phyloP scores from a whole-genome alignment of 2,888 invertebrate genomes.

The Smittia sp. region DNA sequence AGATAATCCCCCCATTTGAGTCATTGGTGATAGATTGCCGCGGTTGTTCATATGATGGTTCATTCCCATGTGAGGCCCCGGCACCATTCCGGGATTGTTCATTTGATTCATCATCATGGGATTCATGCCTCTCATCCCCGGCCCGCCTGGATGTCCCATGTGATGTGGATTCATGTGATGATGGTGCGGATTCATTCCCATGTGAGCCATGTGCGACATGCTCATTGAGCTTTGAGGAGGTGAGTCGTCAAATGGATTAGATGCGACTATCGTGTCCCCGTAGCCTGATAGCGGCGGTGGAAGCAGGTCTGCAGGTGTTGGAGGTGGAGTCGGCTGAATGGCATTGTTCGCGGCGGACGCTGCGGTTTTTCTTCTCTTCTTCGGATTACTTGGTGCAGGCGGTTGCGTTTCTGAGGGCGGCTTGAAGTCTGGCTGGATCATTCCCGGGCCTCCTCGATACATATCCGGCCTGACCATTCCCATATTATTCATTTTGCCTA shows the following conservation, averaged over 20 bases:
- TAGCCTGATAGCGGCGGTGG: conserved; percentile 84
- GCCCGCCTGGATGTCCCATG: conserved; percentile 55
- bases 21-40: conserved; percentile 54
- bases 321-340: conserved; percentile 67
- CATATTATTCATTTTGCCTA: conserved; percentile 58
- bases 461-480: conserved; percentile 64
- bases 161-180: conserved; percentile 70
- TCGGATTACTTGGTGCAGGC: conserved; percentile 76
- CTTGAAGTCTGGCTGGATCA: conserved; percentile 71
- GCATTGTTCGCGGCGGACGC: conserved; percentile 62
- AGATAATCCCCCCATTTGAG: conserved; percentile 54
- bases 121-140: conserved; percentile 59
- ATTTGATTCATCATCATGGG: conserved; percentile 54
- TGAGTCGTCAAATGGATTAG: conserved; percentile 92
- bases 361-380: conserved; percentile 80
- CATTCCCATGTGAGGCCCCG: conserved; percentile 9
- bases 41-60: conserved; percentile 47
- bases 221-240: conserved; percentile 67
- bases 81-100: conserved; percentile 39
- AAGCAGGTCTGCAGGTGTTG: conserved; percentile 73
- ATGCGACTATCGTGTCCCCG: conserved; percentile 90
- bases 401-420: conserved; percentile 69
- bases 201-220: conserved; percentile 58
- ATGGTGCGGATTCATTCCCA: conserved; percentile 58
- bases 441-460: conserved; percentile 69